A percentile compares a stretch with the other conserved stretches of the same genome.
Evolutionary conservation across 2,113 vertebrate genomes (phyloP).

Genomic region (Ascaphus truei): DNA sequence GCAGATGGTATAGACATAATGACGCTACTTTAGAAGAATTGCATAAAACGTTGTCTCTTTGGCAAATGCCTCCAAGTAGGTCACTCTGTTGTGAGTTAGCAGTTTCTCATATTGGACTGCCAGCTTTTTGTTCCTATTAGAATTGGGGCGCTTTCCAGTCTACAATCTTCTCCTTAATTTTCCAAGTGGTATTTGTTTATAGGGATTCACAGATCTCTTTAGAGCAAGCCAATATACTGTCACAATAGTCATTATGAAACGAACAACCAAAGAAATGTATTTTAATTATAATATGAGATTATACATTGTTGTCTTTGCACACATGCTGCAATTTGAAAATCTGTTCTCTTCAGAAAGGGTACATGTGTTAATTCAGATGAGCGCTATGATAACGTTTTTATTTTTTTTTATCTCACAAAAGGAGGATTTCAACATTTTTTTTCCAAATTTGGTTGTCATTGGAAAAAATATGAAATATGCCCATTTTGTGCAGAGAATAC

Average conservation of each 20-base stretch:
- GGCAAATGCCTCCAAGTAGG: constrained; percentile 88
- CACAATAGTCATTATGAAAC: constrained; percentile 55
- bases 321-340: constrained; percentile 54
- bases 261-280: constrained; percentile 57
- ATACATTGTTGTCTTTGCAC: not conserved
- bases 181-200: constrained; percentile 71
- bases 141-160: constrained; percentile 79
- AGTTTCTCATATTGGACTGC: constrained; percentile 81
- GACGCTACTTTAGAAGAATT: constrained; percentile 80
- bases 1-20: constrained; percentile 79
- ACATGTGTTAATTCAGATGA: constrained; percentile 52
- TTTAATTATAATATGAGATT: constrained; percentile 51
- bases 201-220: constrained; percentile 58
- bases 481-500: no score
- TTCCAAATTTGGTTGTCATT: no score
- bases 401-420: not conserved
- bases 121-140: constrained; percentile 79
- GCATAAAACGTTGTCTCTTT: constrained; percentile 79
- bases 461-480: no score
- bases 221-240: constrained; percentile 55
- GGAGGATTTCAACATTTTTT: not conserved
- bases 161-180: constrained; percentile 65
- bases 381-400: not conserved
- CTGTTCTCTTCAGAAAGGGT: constrained; percentile 48
- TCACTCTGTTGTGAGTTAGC: constrained; percentile 89